phyloP scores from a whole-genome alignment of 1,140 invertebrate species.

The Colletes gigas region DNA sequence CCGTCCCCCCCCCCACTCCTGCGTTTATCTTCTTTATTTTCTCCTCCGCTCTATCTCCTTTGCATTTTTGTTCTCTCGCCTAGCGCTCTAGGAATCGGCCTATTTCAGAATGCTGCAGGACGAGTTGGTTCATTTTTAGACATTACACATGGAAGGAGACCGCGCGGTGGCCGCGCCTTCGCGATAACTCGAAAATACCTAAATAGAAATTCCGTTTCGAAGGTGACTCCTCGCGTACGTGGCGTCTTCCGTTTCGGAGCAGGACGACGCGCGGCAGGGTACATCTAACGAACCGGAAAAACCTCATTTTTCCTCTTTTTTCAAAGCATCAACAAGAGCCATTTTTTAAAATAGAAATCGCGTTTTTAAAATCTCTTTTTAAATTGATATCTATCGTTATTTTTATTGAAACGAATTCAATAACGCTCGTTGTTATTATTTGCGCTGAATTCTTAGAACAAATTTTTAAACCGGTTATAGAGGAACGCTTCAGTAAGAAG shows the following conservation, averaged over 20 bases:
- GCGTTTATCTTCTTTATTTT: background rate
- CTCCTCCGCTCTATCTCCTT: background rate
- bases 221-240: background rate
- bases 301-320: too few relatives aligned
- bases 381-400: too few relatives aligned
- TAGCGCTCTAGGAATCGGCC: conserved; percentile 35
- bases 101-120: conserved; percentile 45
- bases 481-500: too few relatives aligned
- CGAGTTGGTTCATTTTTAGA: conserved; percentile 50
- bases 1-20: background rate
- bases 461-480: too few relatives aligned
- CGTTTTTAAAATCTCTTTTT: too few relatives aligned
- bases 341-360: too few relatives aligned
- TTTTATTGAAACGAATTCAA: too few relatives aligned
- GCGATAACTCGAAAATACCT: background rate
- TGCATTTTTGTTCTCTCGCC: conserved; percentile 3
- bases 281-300: too few relatives aligned
- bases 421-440: too few relatives aligned
- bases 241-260: background rate
- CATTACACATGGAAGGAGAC: conserved; percentile 15
- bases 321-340: too few relatives aligned
- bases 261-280: background rate
- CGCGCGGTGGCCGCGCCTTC: background rate
- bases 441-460: too few relatives aligned
- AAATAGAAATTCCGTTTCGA: background rate